A percentile compares a stretch with the other conserved stretches of the same genome.
Evolutionary conservation across 2,113 vertebrate species (phyloP).

Genomic region (Bos javanicus): DNA sequence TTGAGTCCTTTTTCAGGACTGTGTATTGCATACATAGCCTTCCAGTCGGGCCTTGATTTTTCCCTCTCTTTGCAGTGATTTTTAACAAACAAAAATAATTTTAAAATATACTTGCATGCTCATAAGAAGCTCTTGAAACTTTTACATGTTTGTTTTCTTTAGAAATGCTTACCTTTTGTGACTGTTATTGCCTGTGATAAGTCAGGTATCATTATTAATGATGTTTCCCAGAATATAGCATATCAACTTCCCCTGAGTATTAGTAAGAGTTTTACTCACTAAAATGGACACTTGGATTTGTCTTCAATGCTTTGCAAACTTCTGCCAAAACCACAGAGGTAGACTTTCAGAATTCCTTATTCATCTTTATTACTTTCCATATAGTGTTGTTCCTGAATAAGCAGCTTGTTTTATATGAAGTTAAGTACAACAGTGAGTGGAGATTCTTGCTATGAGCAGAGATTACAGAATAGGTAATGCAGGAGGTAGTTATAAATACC

Average conservation of each 20-base stretch:
- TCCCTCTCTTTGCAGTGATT: too few species aligned
- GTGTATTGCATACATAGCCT: too few species aligned
- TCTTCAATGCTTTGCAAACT: background rate
- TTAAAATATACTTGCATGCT: background rate
- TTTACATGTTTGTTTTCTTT: background rate
- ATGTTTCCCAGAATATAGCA: background rate
- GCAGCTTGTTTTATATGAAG: background rate
- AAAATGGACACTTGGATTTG: background rate
- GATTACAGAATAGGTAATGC: too few species aligned
- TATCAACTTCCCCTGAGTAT: background rate
- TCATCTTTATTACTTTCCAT: background rate
- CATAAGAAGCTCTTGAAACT: background rate
- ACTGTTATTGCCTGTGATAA: background rate
- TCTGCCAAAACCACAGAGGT: background rate
- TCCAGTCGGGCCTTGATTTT: too few species aligned
- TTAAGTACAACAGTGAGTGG: background rate
- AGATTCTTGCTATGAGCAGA: too few species aligned
- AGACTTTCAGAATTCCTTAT: background rate
- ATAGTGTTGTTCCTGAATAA: background rate
- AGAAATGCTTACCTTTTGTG: background rate
- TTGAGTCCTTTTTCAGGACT: background rate
- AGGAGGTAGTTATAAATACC: too few species aligned
- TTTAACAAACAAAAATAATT: too few species aligned
- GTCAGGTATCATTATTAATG: background rate
- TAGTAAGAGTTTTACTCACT: background rate